Evolutionary conservation across 2,888 invertebrate species (phyloP), one percentile per base, ranked within the genome.

Genomic region (Cancer borealis): DNA sequence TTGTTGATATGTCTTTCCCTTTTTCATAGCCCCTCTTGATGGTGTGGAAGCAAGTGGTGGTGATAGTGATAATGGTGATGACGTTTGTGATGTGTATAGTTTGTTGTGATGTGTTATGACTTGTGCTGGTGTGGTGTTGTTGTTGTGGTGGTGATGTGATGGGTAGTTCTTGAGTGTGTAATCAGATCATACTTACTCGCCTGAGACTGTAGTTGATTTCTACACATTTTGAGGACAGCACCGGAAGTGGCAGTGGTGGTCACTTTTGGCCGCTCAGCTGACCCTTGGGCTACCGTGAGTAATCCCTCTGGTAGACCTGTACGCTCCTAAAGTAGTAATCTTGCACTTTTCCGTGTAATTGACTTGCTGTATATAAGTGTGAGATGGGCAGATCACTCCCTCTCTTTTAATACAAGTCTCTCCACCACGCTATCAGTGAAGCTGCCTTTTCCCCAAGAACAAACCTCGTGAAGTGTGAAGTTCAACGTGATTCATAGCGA

Each of bases 171-270:
- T 4, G 17, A 17, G 60, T 17, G 39, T 2, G 39, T 17, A 90
- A 54, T 47, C 14, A 1, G 54, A n/a, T 12, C 17, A 39, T 60
- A 91, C 45, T 49, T 91, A 92, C 94, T 88, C 47, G 92, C 93
- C 88, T n/a, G 93, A 60, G 84, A 39, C 66, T 87, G 92, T 47
- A 92, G 92, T 47, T 93, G 93, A 88, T 93, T 93, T 30, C 93
- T 87, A 45, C 93, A 93, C 93, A 93, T 93, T 14, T 14, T 66
- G 89, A 46, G 12, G 88, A 39, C 14, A 21, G 46, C 21, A 21
- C 21, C 10, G 88, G 21, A 21, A 17, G 14, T 47, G 21, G 45
- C 88, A 88, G 46, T 47, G 88, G 88, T 21, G 0, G 90, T 60
- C 30, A 49, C 47, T 45, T 45, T 46, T 49, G 54, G 30, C 10